Percentiles rank a stretch among this genome's conserved stretches.
Evolutionary conservation across 2,113 vertebrate genomes (phyloP).

Genomic region (Stigmatopora nigra): DNA sequence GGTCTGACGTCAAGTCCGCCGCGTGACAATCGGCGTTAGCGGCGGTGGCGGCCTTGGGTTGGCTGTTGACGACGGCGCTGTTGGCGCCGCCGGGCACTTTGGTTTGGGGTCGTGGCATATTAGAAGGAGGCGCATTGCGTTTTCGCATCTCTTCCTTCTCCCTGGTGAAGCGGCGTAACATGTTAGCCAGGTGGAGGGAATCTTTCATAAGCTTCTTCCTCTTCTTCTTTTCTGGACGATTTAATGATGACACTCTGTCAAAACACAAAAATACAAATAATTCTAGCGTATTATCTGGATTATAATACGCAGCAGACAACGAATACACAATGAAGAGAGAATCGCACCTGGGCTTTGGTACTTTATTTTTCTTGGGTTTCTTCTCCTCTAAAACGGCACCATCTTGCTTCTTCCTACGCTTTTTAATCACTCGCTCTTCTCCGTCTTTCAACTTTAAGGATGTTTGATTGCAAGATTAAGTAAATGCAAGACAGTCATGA

Average conservation of each 20-base stretch:
- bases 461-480: neutral
- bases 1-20: slow-evolving; percentile 70
- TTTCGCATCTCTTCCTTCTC: slow-evolving; percentile 91
- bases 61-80: slow-evolving; percentile 58
- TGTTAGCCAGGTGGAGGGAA: slow-evolving; percentile 85
- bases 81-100: slow-evolving; percentile 59
- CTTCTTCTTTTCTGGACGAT: slow-evolving; percentile 95
- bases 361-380: slow-evolving; percentile 86
- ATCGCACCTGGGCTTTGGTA: slow-evolving; percentile 85
- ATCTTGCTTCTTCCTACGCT: slow-evolving; percentile 88
- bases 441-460: slow-evolving; percentile 81
- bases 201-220: slow-evolving; percentile 94
- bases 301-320: too few species aligned
- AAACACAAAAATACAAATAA: neutral
- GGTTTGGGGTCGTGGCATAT: slow-evolving; percentile 45
- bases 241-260: slow-evolving; percentile 80
- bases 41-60: slow-evolving; percentile 57
- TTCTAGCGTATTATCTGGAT: too few species aligned
- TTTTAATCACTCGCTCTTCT: slow-evolving; percentile 85
- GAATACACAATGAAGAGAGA: neutral
- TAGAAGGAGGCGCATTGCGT: slow-evolving; percentile 60
- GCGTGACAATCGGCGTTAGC: slow-evolving; percentile 55
- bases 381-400: slow-evolving; percentile 86
- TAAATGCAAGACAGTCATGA: neutral
- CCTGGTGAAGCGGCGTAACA: slow-evolving; percentile 90